Conservation (phyloP, 1,140 invertebrate species). For the Drosophila oshimai region DNA sequence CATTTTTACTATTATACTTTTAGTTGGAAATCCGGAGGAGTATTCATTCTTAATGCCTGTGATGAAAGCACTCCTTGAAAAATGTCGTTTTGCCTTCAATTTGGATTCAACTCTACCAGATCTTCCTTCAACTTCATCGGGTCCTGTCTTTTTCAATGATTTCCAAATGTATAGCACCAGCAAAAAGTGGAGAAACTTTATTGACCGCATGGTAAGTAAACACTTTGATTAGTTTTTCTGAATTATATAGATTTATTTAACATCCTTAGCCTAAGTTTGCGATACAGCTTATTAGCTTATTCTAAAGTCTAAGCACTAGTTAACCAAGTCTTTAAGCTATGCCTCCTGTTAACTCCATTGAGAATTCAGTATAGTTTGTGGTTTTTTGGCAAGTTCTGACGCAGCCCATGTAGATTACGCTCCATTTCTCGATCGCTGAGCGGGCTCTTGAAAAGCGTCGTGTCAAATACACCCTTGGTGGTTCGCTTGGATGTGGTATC, state of each 20-base stretch:
- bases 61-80: slow-evolving; percentile 86
- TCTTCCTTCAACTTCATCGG: slow-evolving; percentile 84
- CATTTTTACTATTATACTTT: background rate
- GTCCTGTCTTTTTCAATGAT: slow-evolving; percentile 86
- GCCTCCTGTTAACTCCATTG: background rate
- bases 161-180: slow-evolving; percentile 85
- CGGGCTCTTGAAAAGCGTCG: slow-evolving; percentile 74
- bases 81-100: slow-evolving; percentile 83
- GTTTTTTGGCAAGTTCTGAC: slow-evolving; percentile 78
- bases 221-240: background rate
- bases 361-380: slow-evolving; percentile 68
- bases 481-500: slow-evolving; percentile 47
- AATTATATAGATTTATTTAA: slow-evolving; percentile 5
- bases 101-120: slow-evolving; percentile 84
- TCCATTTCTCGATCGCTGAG: slow-evolving; percentile 56
- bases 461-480: slow-evolving; percentile 76
- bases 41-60: slow-evolving; percentile 87
- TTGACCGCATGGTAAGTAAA: slow-evolving; percentile 84
- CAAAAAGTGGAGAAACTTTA: slow-evolving; percentile 85
- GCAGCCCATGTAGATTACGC: slow-evolving; percentile 32
- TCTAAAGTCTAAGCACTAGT: slow-evolving; percentile 7
- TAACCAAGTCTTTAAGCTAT: slow-evolving; percentile 37
- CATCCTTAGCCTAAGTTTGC: slow-evolving; percentile 2
- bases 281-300: slow-evolving; percentile 1
- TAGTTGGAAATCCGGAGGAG: slow-evolving; percentile 84